Evolutionary conservation across 2,113 vertebrate genomes (phyloP), one percentile per base, ranked within the genome.

Genomic region (Rhinopomastus cyanomelas): DNA sequence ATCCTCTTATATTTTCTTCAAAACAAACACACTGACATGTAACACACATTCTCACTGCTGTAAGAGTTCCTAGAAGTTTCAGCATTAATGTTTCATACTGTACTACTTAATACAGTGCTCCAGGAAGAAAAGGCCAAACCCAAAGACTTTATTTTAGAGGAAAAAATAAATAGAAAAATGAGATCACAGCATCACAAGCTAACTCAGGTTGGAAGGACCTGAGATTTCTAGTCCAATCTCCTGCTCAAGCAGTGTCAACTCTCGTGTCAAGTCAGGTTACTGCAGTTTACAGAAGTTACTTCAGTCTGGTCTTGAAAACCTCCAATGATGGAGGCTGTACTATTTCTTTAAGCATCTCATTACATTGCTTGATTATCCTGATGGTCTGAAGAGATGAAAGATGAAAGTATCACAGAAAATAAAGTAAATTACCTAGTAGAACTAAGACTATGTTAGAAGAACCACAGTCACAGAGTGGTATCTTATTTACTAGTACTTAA

Each of bases 331-430:
- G 60, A 81, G 18, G 30, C 20, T 29, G 4, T 15, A 30, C 26
- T 37, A 72, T 16, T 80, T 71, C 51, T 53, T 5, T 56, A 14
- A 78, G 49, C 17, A 87, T 49, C 14, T n/a, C 49, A 19, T 77
- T 88, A 42, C 42, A 53, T 30, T 80, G n/a, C 27, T 51, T 71
- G 15, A 55, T 14, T 62, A 13, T 22, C 36, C 25, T 59, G 55
- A 68, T 0, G 0, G 3, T 2, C 6, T 18, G 21, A 29, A 64
- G 6, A 23, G 3, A 48, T 14, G 16, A 39, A 42, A 81, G 17
- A 75, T 21, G 1, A 75, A 90, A 71, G 52, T 37, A 88, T 18
- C 25, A 67, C 26, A 84, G 29, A 75, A 75, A 81, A 74, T n/a
- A 39, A 46, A 59, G 57, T 2, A 88, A 74, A 61, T 44, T 49